phyloP scores from a whole-genome alignment of 2,888 invertebrate genomes.

The Apodemia zela region DNA sequence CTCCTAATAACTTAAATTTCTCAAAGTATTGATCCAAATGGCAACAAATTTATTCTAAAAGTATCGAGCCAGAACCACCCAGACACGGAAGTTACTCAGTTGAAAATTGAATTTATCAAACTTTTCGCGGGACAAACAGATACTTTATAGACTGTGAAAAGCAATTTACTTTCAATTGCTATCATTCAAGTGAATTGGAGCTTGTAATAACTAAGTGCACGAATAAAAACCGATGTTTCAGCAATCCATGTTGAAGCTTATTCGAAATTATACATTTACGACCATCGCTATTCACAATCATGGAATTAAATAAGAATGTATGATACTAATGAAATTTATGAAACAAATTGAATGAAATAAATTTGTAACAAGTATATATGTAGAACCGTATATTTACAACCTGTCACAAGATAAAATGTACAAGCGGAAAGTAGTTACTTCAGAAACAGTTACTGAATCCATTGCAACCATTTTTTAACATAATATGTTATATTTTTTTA shows the following conservation, averaged over 20 bases:
- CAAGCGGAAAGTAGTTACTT: too few relatives aligned
- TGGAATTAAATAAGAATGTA: too few relatives aligned
- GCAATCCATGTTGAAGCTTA: background rate
- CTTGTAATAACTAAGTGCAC: conserved; percentile 46
- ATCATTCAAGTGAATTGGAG: conserved; percentile 54
- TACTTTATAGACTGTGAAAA: conserved; percentile 75
- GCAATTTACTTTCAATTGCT: conserved; percentile 69
- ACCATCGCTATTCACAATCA: background rate
- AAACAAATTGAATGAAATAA: too few relatives aligned
- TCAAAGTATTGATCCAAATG: conserved; percentile 58
- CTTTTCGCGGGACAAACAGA: conserved; percentile 71
- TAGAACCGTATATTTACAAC: too few relatives aligned
- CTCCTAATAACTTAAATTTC: conserved; percentile 36
- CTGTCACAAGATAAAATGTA: too few relatives aligned
- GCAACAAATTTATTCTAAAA: conserved; percentile 72
- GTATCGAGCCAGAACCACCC: conserved; percentile 68
- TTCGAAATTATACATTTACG: background rate
- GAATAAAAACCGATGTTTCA: conserved; percentile 19
- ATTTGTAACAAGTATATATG: too few relatives aligned
- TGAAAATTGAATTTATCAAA: conserved; percentile 77
- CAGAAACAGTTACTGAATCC: too few relatives aligned
- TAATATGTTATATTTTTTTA: too few relatives aligned
- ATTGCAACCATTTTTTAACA: too few relatives aligned
- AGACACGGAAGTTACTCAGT: conserved; percentile 67
- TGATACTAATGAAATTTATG: too few relatives aligned